A percentile compares a stretch with the other conserved stretches of the same genome.
phyloP scores from a whole-genome alignment of 1,140 invertebrate genomes.

The Bacillus rossius region DNA sequence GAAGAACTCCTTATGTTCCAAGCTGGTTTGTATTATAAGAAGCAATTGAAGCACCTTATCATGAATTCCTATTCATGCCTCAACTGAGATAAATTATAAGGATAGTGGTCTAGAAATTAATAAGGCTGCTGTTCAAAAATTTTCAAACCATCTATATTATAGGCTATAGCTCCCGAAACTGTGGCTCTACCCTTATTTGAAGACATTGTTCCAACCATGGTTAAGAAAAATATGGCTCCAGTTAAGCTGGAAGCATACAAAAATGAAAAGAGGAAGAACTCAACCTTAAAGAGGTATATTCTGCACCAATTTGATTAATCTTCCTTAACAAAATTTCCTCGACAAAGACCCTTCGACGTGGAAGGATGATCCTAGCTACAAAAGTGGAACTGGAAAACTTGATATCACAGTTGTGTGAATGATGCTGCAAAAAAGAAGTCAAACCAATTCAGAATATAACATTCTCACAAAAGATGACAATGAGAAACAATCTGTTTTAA shows the following conservation, averaged over 20 bases:
- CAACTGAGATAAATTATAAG: slow-evolving; percentile 1
- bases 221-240: background rate
- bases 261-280: background rate
- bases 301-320: background rate
- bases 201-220: background rate
- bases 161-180: slow-evolving; percentile 1
- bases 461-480: too few relatives aligned
- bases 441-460: too few relatives aligned
- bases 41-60: slow-evolving; percentile 10
- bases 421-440: slow-evolving; percentile 33
- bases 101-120: background rate
- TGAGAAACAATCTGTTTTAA: too few relatives aligned
- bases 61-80: slow-evolving; percentile 8
- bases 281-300: background rate
- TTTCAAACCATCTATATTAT: background rate
- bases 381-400: background rate
- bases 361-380: too few relatives aligned
- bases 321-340: background rate
- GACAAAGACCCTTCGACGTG: background rate
- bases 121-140: background rate
- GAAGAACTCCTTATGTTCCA: slow-evolving; percentile 26
- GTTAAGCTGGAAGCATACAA: background rate
- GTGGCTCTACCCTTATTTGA: background rate
- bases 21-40: slow-evolving; percentile 27
- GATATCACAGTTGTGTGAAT: slow-evolving; percentile 24